These are phyloP conservation scores for Drosophila putrida DNA, from an alignment of 2,888 invertebrate genomes.

Conservation along the genomic window DNA sequence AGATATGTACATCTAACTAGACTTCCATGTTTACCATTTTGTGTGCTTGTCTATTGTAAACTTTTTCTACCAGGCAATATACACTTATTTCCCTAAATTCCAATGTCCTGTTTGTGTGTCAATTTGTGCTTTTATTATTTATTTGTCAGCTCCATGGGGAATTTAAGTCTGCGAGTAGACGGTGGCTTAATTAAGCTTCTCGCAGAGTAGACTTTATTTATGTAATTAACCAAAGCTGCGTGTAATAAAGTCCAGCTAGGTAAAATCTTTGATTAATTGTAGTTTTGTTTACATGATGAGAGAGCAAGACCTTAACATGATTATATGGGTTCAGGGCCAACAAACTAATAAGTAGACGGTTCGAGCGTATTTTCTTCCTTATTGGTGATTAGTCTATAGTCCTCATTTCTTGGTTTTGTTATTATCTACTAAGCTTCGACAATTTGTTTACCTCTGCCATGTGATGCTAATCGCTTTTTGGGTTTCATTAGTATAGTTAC, in stretches of 20 bases:
- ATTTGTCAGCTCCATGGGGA: slow-evolving; percentile 75
- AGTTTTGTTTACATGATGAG: slow-evolving; percentile 76
- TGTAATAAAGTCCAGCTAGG: slow-evolving; percentile 72
- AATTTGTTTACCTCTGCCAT: slow-evolving; percentile 57
- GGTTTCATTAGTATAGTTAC: slow-evolving; percentile 37
- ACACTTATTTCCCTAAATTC: slow-evolving; percentile 36
- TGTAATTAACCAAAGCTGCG: slow-evolving; percentile 78
- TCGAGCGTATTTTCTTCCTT: slow-evolving; percentile 2
- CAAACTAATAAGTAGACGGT: slow-evolving; percentile 27
- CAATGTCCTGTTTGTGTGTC: slow-evolving; percentile 60
- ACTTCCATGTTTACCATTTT: slow-evolving; percentile 52
- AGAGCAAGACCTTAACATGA: slow-evolving; percentile 49
- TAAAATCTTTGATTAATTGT: slow-evolving; percentile 81
- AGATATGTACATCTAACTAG: slow-evolving; percentile 20
- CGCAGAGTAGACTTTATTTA: slow-evolving; percentile 60
- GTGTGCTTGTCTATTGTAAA: slow-evolving; percentile 35
- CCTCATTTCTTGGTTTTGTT: slow-evolving; percentile 21
- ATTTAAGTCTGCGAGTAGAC: slow-evolving; percentile 38
- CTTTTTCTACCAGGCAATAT: slow-evolving; percentile 20
- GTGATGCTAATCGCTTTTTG: slow-evolving; percentile 54
- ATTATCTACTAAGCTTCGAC: slow-evolving; percentile 46
- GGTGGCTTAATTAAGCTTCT: slow-evolving; percentile 69
- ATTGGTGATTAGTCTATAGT: slow-evolving; percentile 63
- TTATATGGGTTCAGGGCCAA: slow-evolving; percentile 46
- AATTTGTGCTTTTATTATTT: slow-evolving; percentile 81